Conservation (phyloP, 1,140 invertebrate species). For the Drosophila dunni region DNA sequence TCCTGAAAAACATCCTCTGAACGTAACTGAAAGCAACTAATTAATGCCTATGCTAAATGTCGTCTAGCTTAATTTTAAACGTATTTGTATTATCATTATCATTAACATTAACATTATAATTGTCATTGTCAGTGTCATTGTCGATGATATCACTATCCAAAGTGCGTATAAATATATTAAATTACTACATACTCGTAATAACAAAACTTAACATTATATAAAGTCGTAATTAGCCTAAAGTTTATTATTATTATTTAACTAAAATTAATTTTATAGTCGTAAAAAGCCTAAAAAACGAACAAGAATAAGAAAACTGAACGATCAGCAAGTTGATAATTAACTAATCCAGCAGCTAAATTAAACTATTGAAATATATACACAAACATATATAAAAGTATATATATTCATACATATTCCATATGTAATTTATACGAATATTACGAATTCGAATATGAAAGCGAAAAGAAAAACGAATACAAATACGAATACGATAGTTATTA, state of each 20-base stretch:
- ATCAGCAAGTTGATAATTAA: slow-evolving; percentile 39
- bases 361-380: slow-evolving; percentile 4
- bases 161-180: slow-evolving; percentile 27
- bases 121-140: slow-evolving; percentile 17
- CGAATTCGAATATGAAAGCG: not conserved
- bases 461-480: slow-evolving; percentile 7
- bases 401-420: slow-evolving; percentile 11
- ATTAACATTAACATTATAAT: slow-evolving; percentile 16
- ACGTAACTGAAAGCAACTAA: slow-evolving; percentile 79
- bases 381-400: not conserved
- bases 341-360: slow-evolving; percentile 17
- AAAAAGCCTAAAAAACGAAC: slow-evolving; percentile 31
- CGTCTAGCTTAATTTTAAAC: slow-evolving; percentile 55
- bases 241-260: slow-evolving; percentile 69
- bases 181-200: slow-evolving; percentile 29
- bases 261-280: slow-evolving; percentile 41
- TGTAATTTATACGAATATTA: slow-evolving; percentile 20
- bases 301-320: slow-evolving; percentile 52
- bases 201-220: slow-evolving; percentile 24
- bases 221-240: slow-evolving; percentile 45
- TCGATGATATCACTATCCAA: slow-evolving; percentile 35
- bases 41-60: slow-evolving; percentile 79
- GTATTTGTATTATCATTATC: slow-evolving; percentile 35
- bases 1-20: slow-evolving; percentile 40
- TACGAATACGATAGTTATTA: slow-evolving; percentile 60